Base-by-base conservation (phyloP, 2,113 vertebrate species). In the Chascanopsetta lugubris region DNA sequence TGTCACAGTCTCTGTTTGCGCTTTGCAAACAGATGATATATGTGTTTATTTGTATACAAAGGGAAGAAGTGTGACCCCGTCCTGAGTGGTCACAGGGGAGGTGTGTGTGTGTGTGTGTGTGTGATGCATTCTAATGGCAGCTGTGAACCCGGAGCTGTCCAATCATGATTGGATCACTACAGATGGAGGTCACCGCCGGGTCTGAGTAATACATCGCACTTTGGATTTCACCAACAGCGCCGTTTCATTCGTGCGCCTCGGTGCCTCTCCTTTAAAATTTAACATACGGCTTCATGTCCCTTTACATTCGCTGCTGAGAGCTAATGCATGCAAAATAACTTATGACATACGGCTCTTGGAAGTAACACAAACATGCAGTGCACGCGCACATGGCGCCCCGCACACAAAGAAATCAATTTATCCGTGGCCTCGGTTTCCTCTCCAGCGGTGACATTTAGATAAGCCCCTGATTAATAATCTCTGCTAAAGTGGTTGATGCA, bases 381-480 rank as follows among this genome's bases (percentile, higher is more conserved):
- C 0, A 22, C 21, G 18, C 20, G 29, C 27, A 20, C 3, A 25
- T n/a, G 34, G 20, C 60, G 34, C 48, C 40, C 42, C 45, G 68
- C 58, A 62, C 59, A 53, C 62, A 63, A 53, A 67, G 61, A 68
- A 86, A 69, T 72, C 34, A 49, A 76, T 84, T 84, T 89, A 84
- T 83, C 90, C 80, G 72, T 48, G 80, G 86, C 72, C 79, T 86
- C 75, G 62, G 4, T 88, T 88, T 85, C 74, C 59, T 72, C 77
- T 80, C 77, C 34, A 22, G 61, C 38, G 8, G 58, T 88, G 87
- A 88, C 80, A 84, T 88, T 90, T 91, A 91, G 92, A 91, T 84
- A 91, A 88, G 81, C 77, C 83, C 77, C 87, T 89, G 87, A 93
- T 92, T 90, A 89, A 90, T 87, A 91, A 87, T 88, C 82, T 87